Evolutionary conservation across 2,888 invertebrate species (phyloP), one percentile per base, ranked within the genome.

Genomic region (Himalopsyche anomala): DNA sequence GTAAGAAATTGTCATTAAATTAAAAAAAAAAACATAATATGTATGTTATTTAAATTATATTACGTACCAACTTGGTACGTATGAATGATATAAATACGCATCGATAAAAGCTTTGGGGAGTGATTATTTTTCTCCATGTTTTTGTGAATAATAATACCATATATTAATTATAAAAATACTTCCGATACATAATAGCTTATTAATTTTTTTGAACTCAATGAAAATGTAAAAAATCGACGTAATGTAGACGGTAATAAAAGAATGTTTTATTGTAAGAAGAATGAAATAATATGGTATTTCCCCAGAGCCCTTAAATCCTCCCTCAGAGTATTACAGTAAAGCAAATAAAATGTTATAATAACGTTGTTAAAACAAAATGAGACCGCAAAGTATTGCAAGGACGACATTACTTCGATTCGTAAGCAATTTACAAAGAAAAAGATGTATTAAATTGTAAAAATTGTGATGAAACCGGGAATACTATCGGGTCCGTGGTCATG

Each of bases 281-380:
- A 69, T 11, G 69, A 69, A 28, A 69, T 69, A 69, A 69, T 69
- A 69, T 69, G 69, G 69, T 28, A 69, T 69, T 69, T 28, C 69
- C 62, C 62, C 19, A 19, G 62, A 69, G 69, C 28, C 69, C 69
- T 69, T 28, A 36, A 36, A 69, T 69, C 8, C 69, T 17, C 69
- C 69, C 69, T 69, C 17, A 19, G 62, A 62, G 36, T 69, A 69
- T 69, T 28, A 69, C 69, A 8, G 69, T 69, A 36, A 9, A 69
- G 28, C 28, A 28, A 8, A 69, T 69, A 69, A 69, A 69, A 69
- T 69, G 69, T 69, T 69, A 74, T 15, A 38, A 74, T 69, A 36
- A 74, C 38, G 38, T 38, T 38, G 12, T 74, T 74, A 74, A 36
- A 74, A 74, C 15, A 74, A 36, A 74, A 74, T 74, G 36, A 69